These are phyloP conservation scores for Agapostemon virescens DNA, from an alignment of 2,888 invertebrate species.

Conservation along the genomic window DNA sequence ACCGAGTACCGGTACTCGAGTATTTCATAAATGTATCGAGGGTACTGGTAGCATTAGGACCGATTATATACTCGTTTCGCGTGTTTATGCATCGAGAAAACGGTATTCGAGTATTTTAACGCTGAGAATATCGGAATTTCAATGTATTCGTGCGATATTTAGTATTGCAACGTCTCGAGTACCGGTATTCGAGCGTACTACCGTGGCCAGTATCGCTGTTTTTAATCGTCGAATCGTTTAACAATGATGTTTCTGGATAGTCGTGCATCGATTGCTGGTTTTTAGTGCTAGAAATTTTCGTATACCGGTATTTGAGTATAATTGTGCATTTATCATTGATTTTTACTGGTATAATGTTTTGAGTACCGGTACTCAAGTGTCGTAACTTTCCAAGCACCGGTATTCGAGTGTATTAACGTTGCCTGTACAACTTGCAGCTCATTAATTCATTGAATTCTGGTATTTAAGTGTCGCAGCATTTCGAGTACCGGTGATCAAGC, in stretches of 20 bases:
- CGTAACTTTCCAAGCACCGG: too few relatives aligned
- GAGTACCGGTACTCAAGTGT: background rate
- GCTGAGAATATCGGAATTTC: too few relatives aligned
- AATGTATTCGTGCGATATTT: too few relatives aligned
- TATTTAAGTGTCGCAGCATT: background rate
- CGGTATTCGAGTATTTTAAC: too few relatives aligned
- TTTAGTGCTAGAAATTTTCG: too few relatives aligned
- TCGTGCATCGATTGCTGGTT: too few relatives aligned
- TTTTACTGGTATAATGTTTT: background rate
- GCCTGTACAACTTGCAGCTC: background rate
- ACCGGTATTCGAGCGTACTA: too few relatives aligned
- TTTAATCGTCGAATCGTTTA: too few relatives aligned
- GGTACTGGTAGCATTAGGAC: background rate
- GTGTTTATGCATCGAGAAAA: background rate
- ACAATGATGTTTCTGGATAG: too few relatives aligned
- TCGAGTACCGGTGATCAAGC: background rate
- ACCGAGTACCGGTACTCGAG: background rate
- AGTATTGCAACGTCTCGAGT: too few relatives aligned
- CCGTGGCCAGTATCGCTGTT: too few relatives aligned
- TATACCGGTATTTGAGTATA: background rate
- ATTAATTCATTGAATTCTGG: background rate
- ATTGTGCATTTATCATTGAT: background rate
- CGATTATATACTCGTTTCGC: background rate
- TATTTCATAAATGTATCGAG: background rate
- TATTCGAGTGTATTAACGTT: background rate